These are phyloP conservation scores for Hystrix cristata DNA, from an alignment of 2,113 vertebrate genomes.

Conservation along the genomic window DNA sequence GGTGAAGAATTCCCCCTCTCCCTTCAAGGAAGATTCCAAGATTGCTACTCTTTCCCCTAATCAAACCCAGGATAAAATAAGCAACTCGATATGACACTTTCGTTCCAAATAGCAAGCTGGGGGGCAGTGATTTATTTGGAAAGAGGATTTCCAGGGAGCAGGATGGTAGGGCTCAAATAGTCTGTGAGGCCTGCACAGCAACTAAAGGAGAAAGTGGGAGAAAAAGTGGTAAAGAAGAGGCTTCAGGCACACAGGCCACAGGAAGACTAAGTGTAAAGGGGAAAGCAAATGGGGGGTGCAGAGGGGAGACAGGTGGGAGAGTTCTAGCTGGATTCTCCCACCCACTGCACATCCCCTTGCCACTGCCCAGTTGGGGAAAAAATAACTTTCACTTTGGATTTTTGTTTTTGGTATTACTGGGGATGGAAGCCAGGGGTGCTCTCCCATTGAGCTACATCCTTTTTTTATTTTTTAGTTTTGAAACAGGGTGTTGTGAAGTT, in stretches of 20 bases:
- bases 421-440: background rate
- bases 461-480: background rate
- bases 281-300: too few species aligned
- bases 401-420: background rate
- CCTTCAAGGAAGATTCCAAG: background rate
- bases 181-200: background rate
- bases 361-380: background rate
- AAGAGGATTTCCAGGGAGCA: background rate
- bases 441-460: background rate
- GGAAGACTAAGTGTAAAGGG: background rate
- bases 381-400: background rate
- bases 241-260: background rate
- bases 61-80: background rate
- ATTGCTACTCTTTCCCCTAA: background rate
- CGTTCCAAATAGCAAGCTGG: background rate
- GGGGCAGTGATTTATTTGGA: background rate
- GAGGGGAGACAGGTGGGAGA: too few species aligned
- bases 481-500: background rate
- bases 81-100: background rate
- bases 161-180: background rate
- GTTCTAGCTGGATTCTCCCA: background rate
- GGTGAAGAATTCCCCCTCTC: background rate
- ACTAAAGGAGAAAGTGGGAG: background rate
- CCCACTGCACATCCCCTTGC: fast-evolving
- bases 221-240: background rate